Base-by-base conservation (phyloP, 2,888 invertebrate species). In the Margaritifera margaritifera region DNA sequence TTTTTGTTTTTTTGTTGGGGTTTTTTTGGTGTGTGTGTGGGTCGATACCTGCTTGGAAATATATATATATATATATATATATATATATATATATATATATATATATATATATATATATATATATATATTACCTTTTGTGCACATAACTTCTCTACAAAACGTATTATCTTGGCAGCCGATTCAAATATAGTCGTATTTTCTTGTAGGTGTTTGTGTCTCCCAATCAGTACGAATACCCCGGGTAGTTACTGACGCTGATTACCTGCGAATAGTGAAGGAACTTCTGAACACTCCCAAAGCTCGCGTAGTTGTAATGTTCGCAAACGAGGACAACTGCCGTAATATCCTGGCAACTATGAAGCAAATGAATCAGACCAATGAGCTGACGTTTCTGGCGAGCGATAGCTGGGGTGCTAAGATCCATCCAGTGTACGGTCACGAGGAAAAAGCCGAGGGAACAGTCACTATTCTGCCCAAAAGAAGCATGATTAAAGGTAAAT, bases 301-400 rank as follows among this genome's bases (percentile, higher is more conserved):
- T 3, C 75, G 74, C 22, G 83, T 77, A 1, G 93, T 94, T 51
- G 92, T 94, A 27, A 92, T 94, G 88, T 94, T 94, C 86, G 93
- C 94, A 31, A 93, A 94, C 84, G 94, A 94, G 87, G 94, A 94
- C 86, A 94, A 94, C 87, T 92, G 90, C 69, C 84, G 89, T 8
- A 80, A 85, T 42, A 80, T 91, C 11, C 77, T 90, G 25, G 71
- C 79, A 50, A 83, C 87, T 5, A 64, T 85, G 27, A 74, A 74
- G 20, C 71, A 80, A n/a, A 60, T 78, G 25, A 85, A 86, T 75
- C 69, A 75, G 51, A 80, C 82, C 5, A 77, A 82, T 5, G 80
- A 85, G 50, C 82, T 89, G 24, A 80, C 83, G 57, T 87, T 88
- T 69, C 77, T 90, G 54, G 89, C 89, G 18, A 88, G 88, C 62